Evolutionary conservation across 2,113 vertebrate genomes (phyloP), one percentile per base, ranked within the genome.

Genomic region (Australoheros scitulus): DNA sequence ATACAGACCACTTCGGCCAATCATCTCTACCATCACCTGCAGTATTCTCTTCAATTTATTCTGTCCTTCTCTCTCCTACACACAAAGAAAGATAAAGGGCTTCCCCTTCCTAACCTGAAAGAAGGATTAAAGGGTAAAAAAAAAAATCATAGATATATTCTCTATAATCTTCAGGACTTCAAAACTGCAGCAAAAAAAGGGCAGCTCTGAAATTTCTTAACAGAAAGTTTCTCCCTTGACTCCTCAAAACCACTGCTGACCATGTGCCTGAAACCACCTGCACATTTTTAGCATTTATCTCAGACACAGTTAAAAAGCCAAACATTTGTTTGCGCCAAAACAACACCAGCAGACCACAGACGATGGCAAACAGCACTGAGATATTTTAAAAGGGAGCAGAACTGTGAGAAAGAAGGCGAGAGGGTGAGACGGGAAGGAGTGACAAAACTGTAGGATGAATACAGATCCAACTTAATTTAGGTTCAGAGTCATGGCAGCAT

Each of bases 121-220:
- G 85, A 82, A 32, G 87, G 86, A 93, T 94, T 90, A 90, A 85
- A 87, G 80, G 63, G 50, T 32, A 61, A 81, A 74, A 83, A 41
- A 72, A 82, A 56, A 63, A 82, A 41, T 84, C 86, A 86, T 52
- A 90, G 81, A 93, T 90, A 89, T 90, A 89, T 88, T 89, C 88
- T 64, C 72, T 20, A 26, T 91, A 89, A 93, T 92, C 92, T 92
- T 50, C 68, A n/a, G 55, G 83, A 91, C 82, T 88, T 90, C 81
- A 86, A 83, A 29, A 80, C 72, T 80, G 85, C 79, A 68, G 43
- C 10, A 17, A 75, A 41, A 18, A 81, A 47, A 72, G 57, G 47
- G n/a, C 70, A 80, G 50, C 34, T 52, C 74, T 56, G 34, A 80
- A 87, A 86, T 61, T 76, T 81, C 24, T 47, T 47, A 15, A 38